Conservation (phyloP, 2,797 vertebrate genomes). For the Microcaecilia unicolor region DNA sequence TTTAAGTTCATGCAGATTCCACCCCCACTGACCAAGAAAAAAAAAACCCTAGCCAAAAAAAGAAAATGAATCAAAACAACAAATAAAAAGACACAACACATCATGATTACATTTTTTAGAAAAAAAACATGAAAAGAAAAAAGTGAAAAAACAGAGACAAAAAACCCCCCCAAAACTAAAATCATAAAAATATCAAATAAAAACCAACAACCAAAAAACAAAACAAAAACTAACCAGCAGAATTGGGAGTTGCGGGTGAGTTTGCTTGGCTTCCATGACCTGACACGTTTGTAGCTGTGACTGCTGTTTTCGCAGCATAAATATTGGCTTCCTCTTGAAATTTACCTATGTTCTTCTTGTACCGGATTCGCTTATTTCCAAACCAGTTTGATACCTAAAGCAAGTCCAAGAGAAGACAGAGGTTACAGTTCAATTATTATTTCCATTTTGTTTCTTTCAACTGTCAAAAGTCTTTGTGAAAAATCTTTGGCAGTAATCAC, state of each 20-base stretch:
- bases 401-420: slow-evolving; percentile 25
- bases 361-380: slow-evolving; percentile 98
- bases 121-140: no score
- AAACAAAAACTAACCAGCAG: slow-evolving; percentile 85
- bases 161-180: no score
- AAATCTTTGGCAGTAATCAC: no score
- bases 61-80: slow-evolving; percentile 5
- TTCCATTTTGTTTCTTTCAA: no score
- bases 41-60: slow-evolving; percentile 11
- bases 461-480: no score
- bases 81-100: no score
- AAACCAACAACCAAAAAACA: slow-evolving; percentile 19
- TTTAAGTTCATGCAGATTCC: no score
- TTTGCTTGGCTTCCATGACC: slow-evolving; percentile 98
- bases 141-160: slow-evolving; percentile 10
- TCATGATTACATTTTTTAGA: no score
- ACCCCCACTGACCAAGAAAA: no score
- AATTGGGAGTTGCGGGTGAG: slow-evolving; percentile 98
- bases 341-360: slow-evolving; percentile 99
- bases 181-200: slow-evolving; percentile 3
- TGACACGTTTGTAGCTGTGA: slow-evolving; percentile 91
- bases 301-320: slow-evolving; percentile 97
- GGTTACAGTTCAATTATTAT: no score
- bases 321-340: slow-evolving; percentile 99
- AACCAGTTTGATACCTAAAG: slow-evolving; percentile 98